Base-by-base conservation (phyloP, 2,888 invertebrate genomes). In the Eulithis prunata region DNA sequence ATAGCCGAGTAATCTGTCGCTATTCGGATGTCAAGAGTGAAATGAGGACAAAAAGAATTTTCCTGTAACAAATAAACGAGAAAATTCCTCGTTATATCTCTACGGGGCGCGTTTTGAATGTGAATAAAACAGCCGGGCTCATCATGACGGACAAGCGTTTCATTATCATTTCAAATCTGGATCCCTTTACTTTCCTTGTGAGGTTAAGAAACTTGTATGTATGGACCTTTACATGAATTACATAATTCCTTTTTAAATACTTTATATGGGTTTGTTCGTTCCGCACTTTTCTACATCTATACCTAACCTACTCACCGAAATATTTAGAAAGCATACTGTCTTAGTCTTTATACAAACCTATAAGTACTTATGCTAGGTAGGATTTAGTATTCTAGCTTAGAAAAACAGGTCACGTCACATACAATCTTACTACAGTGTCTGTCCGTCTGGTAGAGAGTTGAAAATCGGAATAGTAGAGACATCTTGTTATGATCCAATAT, bases 1-100 rank as follows among this genome's bases (percentile, higher is more conserved):
- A 65, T 65, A 57, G 57, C 46, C 61, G 51, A 61, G 61, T 61
- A 65, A 65, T 65, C 53, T 65, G 61, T 61, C 57, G 61, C 61
- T 58, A 66, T 66, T 66, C 47, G 54, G 49, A 55, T 58, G 66
- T 66, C 62, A 66, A 54, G 53, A 66, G 62, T 66, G 58, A 66
- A 66, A 62, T 36, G 54, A 62, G 62, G 54, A 66, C 54, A 62
- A 57, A 59, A 61, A 56, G 46, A 61, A 58, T 62, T 58, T 66
- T 49, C 54, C 36, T 61, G 57, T 61, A 65, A 57, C 58, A 43
- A 65, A 61, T 60, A 64, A 64, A 64, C 55, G 56, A 66, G 54
- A 53, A 45, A 49, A 66, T 54, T 66, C 53, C 62, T 62, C 49
- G 66, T 62, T 62, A 66, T 66, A 66, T 66, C 62, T 62, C 49